Evolutionary conservation across 2,888 invertebrate genomes (phyloP), one percentile per base, ranked within the genome.

Genomic region (Cephus runcator): DNA sequence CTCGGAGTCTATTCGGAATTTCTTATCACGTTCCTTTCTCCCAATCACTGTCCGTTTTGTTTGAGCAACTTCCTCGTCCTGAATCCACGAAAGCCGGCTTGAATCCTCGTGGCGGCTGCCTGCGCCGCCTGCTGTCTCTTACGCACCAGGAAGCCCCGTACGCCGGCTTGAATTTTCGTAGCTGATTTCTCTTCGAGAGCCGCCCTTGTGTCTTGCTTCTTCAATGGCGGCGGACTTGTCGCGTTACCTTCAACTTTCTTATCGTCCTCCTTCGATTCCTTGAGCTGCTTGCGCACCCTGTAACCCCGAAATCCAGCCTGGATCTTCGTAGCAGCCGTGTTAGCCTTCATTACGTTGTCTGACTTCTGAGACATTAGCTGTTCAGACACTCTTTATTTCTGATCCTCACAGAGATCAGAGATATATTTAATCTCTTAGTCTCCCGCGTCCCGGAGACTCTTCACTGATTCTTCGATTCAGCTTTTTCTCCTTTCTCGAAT

Each of bases 151-250:
- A 94, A 95, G 3, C 95, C 95, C 80, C 95, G 92, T 73, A 95
- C 94, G 75, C 95, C 94, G 9, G 95, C 94, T 91, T 95, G 95
- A 83, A 95, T 95, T 85, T 93, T 93, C 4, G 94, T 94, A 68
- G 95, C 95, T 11, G 91, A 89, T 76, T 86, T 87, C 69, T 89
- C 90, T 79, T 88, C 89, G 34, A 88, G 81, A 3, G 83, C 82
- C 12, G 80, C 80, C 23, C 80, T 79, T 15, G 81, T 76, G 31
- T 81, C 81, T 68, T 83, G 82, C 15, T 83, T 82, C 71, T 82
- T 80, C 73, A 81, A 35, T 11, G 77, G 73, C 12, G 79, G 73
- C 11, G 81, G 78, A 34, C 79, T 79, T 9, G 80, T 75, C 3
- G 80, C 23, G 73, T 56, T 78, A 23, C 33, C 71, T 4, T 31